Evolutionary conservation across 2,888 invertebrate genomes (phyloP).

Genomic region (Yponomeuta malinellus): DNA sequence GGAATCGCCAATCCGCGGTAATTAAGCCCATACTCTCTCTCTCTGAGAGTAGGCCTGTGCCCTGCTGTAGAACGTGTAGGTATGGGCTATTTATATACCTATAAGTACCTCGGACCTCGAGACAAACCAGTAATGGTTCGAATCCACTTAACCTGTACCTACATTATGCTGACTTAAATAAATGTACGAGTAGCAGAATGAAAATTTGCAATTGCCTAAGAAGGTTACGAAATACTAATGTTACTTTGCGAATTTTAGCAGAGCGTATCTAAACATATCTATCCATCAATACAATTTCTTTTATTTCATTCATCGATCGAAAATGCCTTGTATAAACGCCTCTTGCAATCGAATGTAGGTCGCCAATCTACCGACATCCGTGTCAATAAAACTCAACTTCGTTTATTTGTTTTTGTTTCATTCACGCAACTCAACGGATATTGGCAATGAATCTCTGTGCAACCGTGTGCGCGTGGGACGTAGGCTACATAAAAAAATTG

Average conservation of each 20-base stretch:
- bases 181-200: too few relatives aligned
- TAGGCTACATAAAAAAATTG: too few relatives aligned
- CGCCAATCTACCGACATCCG: conserved; percentile 10
- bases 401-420: conserved; percentile 10
- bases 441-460: conserved; percentile 10
- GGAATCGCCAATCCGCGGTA: too few relatives aligned
- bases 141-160: too few relatives aligned
- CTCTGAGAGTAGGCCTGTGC: too few relatives aligned
- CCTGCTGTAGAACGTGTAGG: too few relatives aligned
- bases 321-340: background rate
- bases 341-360: conserved; percentile 7
- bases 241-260: background rate
- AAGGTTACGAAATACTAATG: background rate
- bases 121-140: too few relatives aligned
- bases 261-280: background rate
- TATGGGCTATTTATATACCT: too few relatives aligned
- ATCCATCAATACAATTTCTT: background rate
- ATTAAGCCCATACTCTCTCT: too few relatives aligned
- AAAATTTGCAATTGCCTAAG: too few relatives aligned
- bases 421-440: conserved; percentile 12
- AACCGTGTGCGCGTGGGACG: background rate
- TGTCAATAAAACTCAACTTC: conserved; percentile 1
- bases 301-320: background rate
- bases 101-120: too few relatives aligned
- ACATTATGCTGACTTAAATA: too few relatives aligned